Percentiles rank a stretch among this genome's conserved stretches.
phyloP scores from a whole-genome alignment of 2,113 vertebrate genomes.

The Phaetusa simplex region DNA sequence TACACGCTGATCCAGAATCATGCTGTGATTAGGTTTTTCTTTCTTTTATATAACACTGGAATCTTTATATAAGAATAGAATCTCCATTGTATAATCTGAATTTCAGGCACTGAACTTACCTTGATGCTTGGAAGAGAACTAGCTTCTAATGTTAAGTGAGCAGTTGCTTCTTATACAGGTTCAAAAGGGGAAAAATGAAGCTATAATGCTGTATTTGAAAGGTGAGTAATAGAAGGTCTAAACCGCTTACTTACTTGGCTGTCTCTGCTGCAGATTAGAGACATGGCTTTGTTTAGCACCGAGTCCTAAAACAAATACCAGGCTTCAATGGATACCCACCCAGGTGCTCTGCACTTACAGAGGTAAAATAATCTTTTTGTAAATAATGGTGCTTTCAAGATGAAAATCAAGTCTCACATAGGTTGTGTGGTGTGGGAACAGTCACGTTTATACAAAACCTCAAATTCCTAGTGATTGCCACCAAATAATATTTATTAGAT shows the following conservation, averaged over 20 bases:
- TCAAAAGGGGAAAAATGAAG: not conserved
- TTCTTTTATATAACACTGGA: not conserved
- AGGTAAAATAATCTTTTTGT: conserved; percentile 45
- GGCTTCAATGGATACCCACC: conserved; percentile 5
- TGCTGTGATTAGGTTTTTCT: not conserved
- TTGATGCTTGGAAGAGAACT: not conserved
- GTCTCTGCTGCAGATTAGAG: conserved; percentile 11
- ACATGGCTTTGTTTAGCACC: not conserved
- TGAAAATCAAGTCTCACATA: conserved; percentile 46
- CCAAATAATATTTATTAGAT: conserved; percentile 32
- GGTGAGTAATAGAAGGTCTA: not conserved
- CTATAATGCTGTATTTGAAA: not conserved
- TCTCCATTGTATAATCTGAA: not conserved
- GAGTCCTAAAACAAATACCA: conserved; percentile 39
- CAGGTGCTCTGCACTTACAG: conserved; percentile 23
- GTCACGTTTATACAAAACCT: conserved; percentile 29
- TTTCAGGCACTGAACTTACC: not conserved
- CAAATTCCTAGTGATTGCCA: conserved; percentile 37
- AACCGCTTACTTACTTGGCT: conserved; percentile 29
- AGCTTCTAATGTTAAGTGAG: not conserved
- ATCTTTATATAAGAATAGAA: no score
- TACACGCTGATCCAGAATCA: not conserved
- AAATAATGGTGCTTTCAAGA: conserved; percentile 44
- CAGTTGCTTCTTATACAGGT: not conserved
- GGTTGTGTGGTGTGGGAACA: not conserved